phyloP scores from a whole-genome alignment of 2,113 vertebrate genomes.

The Hemibagrus wyckioides region DNA sequence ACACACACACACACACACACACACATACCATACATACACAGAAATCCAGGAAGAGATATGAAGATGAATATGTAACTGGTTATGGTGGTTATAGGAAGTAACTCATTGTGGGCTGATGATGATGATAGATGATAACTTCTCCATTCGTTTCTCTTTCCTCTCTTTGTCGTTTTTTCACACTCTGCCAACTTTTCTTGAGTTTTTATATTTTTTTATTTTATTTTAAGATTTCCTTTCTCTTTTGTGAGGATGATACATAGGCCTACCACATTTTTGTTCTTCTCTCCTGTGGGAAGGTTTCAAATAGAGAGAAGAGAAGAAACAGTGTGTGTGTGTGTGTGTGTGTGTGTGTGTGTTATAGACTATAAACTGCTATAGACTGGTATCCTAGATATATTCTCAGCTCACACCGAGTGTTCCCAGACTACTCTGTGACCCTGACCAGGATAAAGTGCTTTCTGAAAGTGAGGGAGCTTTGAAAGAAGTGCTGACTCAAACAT shows the following conservation, averaged over 20 bases:
- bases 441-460: no score
- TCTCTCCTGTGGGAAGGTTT: slow-evolving; percentile 30
- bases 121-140: slow-evolving; percentile 42
- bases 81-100: slow-evolving; percentile 36
- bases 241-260: slow-evolving; percentile 29
- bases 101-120: slow-evolving; percentile 37
- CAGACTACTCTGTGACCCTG: no score
- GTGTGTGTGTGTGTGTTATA: no score
- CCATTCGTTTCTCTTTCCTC: neutral
- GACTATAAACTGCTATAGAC: no score
- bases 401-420: no score
- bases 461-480: no score
- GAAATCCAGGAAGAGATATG: slow-evolving; percentile 31
- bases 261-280: slow-evolving; percentile 3
- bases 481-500: no score
- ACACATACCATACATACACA: slow-evolving; percentile 33
- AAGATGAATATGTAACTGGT: slow-evolving; percentile 36
- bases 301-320: neutral
- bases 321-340: no score
- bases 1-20: neutral
- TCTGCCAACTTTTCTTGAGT: neutral
- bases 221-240: neutral
- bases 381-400: no score
- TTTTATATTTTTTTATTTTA: no score
- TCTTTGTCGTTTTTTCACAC: slow-evolving; percentile 7